Conservation (phyloP, 2,888 invertebrate species). For the Cynaeus angustus region DNA sequence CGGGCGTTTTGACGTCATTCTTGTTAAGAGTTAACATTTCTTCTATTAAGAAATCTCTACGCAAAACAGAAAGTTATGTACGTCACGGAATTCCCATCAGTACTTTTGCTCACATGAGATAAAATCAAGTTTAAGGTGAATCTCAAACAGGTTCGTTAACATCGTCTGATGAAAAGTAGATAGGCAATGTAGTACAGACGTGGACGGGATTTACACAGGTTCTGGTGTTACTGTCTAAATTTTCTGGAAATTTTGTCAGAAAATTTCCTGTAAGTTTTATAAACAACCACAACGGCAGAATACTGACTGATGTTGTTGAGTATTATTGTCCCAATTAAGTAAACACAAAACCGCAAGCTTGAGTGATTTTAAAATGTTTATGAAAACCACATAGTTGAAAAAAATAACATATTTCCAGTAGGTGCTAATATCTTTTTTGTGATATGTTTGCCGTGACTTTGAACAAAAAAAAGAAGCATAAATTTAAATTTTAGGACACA, state of each 20-base stretch:
- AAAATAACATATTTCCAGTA: too few relatives aligned
- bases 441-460: too few relatives aligned
- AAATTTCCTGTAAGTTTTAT: background rate
- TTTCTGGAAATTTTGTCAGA: background rate
- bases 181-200: background rate
- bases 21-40: background rate
- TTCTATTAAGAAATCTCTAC: conserved; percentile 7
- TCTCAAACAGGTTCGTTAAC: conserved; percentile 28
- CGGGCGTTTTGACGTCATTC: background rate
- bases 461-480: too few relatives aligned
- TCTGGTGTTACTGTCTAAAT: background rate
- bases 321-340: too few relatives aligned
- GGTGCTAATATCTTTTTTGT: too few relatives aligned
- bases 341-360: too few relatives aligned
- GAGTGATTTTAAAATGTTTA: too few relatives aligned
- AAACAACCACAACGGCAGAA: too few relatives aligned
- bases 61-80: conserved; percentile 21
- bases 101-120: too few relatives aligned
- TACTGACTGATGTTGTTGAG: too few relatives aligned
- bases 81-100: conserved; percentile 18
- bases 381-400: too few relatives aligned
- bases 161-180: conserved; percentile 4
- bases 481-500: too few relatives aligned
- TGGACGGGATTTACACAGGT: background rate
- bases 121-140: conserved; percentile 41